Conservation (phyloP, 2,888 invertebrate species). For the Sinotaia quadrata region DNA sequence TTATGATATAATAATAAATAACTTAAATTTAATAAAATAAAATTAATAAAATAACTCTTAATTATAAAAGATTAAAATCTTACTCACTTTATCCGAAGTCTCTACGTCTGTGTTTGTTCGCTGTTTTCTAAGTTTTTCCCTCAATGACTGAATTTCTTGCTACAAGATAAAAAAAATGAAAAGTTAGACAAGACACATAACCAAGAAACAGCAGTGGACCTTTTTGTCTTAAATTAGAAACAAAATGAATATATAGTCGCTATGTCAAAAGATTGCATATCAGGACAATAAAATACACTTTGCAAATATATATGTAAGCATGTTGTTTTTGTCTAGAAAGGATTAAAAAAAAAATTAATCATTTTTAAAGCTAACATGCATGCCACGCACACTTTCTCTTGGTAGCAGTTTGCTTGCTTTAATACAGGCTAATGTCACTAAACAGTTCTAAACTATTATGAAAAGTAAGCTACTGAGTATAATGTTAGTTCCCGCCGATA, state of each 20-base stretch:
- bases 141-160: slow-evolving; percentile 61
- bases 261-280: too few relatives aligned
- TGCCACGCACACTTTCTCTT: too few relatives aligned
- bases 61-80: too few relatives aligned
- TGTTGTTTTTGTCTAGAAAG: neutral
- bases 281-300: neutral
- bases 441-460: too few relatives aligned
- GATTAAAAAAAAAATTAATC: neutral
- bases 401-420: too few relatives aligned
- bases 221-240: neutral
- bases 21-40: too few relatives aligned
- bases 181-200: neutral
- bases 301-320: neutral
- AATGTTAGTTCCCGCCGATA: too few relatives aligned
- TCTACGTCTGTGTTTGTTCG: slow-evolving; percentile 59
- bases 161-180: slow-evolving; percentile 36
- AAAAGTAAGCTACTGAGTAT: too few relatives aligned
- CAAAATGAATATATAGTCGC: neutral
- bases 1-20: too few relatives aligned
- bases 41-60: too few relatives aligned
- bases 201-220: neutral
- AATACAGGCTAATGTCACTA: too few relatives aligned
- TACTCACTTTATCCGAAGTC: slow-evolving; percentile 63
- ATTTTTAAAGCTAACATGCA: too few relatives aligned
- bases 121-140: slow-evolving; percentile 59